Evolutionary conservation across 2,113 vertebrate species (phyloP).

Genomic region (Halichoerus grypus): DNA sequence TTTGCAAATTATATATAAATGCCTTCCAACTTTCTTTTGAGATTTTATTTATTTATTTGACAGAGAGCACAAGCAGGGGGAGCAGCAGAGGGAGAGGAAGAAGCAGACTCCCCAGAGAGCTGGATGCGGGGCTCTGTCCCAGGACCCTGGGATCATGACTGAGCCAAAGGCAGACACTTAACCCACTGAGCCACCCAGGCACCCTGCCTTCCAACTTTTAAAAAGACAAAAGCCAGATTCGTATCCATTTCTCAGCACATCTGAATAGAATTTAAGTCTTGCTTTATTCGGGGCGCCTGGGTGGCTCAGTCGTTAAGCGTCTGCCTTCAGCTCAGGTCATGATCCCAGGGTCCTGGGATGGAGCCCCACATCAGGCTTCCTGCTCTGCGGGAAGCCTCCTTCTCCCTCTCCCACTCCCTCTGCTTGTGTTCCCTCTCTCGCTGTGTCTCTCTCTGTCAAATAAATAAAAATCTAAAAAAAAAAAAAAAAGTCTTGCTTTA

Average conservation of each 20-base stretch:
- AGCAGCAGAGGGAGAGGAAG: neutral
- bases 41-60: neutral
- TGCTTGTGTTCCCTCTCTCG: too few relatives aligned
- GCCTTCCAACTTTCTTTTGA: neutral
- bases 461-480: too few relatives aligned
- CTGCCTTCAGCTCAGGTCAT: too few relatives aligned
- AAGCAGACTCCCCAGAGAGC: neutral
- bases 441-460: too few relatives aligned
- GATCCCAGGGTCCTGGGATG: too few relatives aligned
- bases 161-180: neutral
- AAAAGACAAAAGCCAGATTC: constrained; percentile 12
- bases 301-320: too few relatives aligned
- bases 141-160: neutral
- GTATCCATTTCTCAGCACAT: neutral
- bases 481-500: neutral
- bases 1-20: constrained; percentile 48
- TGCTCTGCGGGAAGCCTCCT: too few relatives aligned
- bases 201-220: constrained; percentile 39
- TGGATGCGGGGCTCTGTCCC: neutral
- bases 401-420: too few relatives aligned
- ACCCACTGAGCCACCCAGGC: neutral
- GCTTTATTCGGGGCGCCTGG: neutral
- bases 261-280: constrained; percentile 22
- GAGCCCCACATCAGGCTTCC: too few relatives aligned
- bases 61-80: neutral